Evolutionary conservation across 2,888 invertebrate genomes (phyloP), one percentile per base, ranked within the genome.

Genomic region (Napeogenes inachia): DNA sequence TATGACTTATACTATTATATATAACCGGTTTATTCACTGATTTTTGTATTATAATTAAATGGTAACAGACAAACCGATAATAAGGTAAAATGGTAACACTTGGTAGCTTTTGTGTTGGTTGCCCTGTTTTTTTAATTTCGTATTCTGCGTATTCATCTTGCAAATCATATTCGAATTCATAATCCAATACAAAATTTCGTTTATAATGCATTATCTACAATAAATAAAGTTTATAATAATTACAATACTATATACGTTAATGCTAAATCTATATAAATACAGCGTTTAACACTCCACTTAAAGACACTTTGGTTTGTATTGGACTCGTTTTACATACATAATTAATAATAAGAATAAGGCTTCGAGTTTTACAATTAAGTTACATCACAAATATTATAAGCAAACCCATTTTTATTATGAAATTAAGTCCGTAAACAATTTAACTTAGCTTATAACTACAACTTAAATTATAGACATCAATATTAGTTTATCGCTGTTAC

Each of bases 241-340:
- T 21, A 21, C 21, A 21, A 21, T 47, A 35, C 35, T 56, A 64
- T 32, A 67, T 21, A 21, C 21, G 21, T 70, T 67, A 70, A 68
- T 66, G 62, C 61, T 65, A 76, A 78, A 68, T 70, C 71, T 81
- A 79, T 79, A 86, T 86, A 85, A 87, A 89, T 87, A 87, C 87
- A 89, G 87, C 89, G 89, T 89, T 88, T 87, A 75, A 89, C 87
- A 87, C 87, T 87, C 82, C 84, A 87, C 85, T 89, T 84, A 81
- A 82, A 84, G 81, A 87, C 89, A 87, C 89, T 89, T 89, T 89
- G 89, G 89, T 90, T 87, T 85, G 73, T 75, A 80, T 77, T 79
- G 84, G 83, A 89, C 87, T 87, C 61, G 62, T 57, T 64, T 58
- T 63, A 62, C 59, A 67, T 62, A 59, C 21, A 21, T 21, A 21